Conservation (phyloP, 2,113 vertebrate species). For the Telmatochromis brachygnathus region DNA sequence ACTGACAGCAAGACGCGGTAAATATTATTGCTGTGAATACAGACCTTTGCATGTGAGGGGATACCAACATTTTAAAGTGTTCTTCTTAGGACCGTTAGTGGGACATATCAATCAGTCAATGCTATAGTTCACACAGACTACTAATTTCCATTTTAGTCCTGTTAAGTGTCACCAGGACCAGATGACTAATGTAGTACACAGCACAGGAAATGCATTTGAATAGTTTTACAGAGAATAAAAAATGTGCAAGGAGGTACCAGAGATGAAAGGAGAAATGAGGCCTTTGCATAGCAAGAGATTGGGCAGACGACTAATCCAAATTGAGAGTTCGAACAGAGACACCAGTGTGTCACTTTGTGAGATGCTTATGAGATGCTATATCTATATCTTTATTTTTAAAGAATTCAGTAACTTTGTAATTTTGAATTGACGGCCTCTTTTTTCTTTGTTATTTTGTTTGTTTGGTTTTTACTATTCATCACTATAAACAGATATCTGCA, state of each 20-base stretch:
- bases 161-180: background rate
- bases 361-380: background rate
- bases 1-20: conserved; percentile 33
- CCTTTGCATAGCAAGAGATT: background rate
- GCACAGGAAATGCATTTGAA: background rate
- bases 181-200: background rate
- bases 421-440: background rate
- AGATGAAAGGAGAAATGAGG: background rate
- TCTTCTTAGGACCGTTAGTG: background rate
- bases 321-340: background rate
- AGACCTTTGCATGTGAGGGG: background rate
- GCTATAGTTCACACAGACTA: background rate
- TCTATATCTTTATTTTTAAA: background rate
- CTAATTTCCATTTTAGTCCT: background rate
- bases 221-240: background rate
- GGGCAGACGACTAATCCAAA: background rate
- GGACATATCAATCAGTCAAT: background rate
- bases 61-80: background rate
- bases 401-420: background rate
- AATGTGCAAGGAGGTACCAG: background rate
- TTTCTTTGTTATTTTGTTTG: background rate
- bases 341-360: background rate
- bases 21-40: conserved; percentile 23
- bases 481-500: background rate
- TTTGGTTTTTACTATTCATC: background rate